Percentiles rank a stretch among this genome's conserved stretches.
phyloP scores from a whole-genome alignment of 2,113 vertebrate species.

The Silurus glanis region DNA sequence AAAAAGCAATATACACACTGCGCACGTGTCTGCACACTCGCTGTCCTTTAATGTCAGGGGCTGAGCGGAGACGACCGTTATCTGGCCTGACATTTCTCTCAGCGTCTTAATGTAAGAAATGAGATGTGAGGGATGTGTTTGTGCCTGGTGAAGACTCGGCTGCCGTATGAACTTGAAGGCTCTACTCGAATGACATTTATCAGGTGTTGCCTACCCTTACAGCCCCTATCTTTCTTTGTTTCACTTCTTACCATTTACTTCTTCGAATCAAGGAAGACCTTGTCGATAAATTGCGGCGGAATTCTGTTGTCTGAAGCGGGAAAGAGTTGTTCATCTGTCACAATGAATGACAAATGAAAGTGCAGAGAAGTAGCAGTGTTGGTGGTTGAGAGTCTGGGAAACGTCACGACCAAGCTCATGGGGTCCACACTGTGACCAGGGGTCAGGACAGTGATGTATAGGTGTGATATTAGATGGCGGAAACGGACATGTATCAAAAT shows the following conservation, averaged over 20 bases:
- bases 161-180: conserved; percentile 50
- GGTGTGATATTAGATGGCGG: not conserved
- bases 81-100: conserved; percentile 71
- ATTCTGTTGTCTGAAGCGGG: conserved; percentile 16
- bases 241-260: conserved; percentile 9
- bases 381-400: not conserved
- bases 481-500: not conserved
- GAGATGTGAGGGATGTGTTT: conserved; percentile 58
- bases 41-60: conserved; percentile 59
- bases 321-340: not conserved
- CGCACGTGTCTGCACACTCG: conserved; percentile 35
- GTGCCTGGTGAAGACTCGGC: conserved; percentile 51
- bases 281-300: conserved; percentile 26
- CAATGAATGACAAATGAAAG: not conserved
- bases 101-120: conserved; percentile 67
- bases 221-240: not conserved
- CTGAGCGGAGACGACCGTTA: conserved; percentile 60
- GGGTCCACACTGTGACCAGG: not conserved
- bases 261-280: conserved; percentile 20
- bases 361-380: not conserved
- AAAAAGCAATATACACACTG: conserved; percentile 57
- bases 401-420: conserved; percentile 7
- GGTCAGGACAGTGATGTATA: not conserved
- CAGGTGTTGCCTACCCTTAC: not conserved
- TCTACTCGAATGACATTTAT: conserved; percentile 64